Percentiles rank a stretch among this genome's conserved stretches.
These are phyloP conservation scores for Ferdinandea cuprea DNA, from an alignment of 2,888 invertebrate genomes.

Conservation along the genomic window DNA sequence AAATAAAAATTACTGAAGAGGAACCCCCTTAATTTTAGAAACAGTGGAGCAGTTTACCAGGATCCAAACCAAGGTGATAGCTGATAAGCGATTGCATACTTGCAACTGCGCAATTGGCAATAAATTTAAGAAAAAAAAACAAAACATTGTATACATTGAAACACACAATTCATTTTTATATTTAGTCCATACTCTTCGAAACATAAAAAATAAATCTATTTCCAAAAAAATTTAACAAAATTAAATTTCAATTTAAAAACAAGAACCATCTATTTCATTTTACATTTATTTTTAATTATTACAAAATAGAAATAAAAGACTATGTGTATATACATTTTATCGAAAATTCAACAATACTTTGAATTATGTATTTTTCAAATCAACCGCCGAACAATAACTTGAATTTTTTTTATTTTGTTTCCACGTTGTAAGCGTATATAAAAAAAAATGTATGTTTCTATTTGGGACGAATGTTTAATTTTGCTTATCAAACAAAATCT, in stretches of 20 bases:
- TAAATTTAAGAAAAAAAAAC: neutral
- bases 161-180: constrained; percentile 5
- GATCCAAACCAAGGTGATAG: too few relatives aligned
- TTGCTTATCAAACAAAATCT: neutral
- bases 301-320: neutral
- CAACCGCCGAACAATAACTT: too few relatives aligned
- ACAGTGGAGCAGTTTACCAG: too few relatives aligned
- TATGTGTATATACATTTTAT: neutral
- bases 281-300: neutral
- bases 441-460: constrained; percentile 12
- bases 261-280: neutral
- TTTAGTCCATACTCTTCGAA: constrained; percentile 17
- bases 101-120: too few relatives aligned
- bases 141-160: constrained; percentile 13
- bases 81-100: too few relatives aligned
- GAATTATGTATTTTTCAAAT: neutral
- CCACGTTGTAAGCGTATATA: constrained; percentile 27
- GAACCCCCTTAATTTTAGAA: too few relatives aligned
- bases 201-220: neutral
- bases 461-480: constrained; percentile 10
- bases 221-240: neutral
- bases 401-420: neutral
- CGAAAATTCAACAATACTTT: too few relatives aligned
- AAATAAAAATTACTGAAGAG: too few relatives aligned
- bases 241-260: neutral